Base-by-base conservation (phyloP, 2,113 vertebrate species). In the Pionites leucogaster region DNA sequence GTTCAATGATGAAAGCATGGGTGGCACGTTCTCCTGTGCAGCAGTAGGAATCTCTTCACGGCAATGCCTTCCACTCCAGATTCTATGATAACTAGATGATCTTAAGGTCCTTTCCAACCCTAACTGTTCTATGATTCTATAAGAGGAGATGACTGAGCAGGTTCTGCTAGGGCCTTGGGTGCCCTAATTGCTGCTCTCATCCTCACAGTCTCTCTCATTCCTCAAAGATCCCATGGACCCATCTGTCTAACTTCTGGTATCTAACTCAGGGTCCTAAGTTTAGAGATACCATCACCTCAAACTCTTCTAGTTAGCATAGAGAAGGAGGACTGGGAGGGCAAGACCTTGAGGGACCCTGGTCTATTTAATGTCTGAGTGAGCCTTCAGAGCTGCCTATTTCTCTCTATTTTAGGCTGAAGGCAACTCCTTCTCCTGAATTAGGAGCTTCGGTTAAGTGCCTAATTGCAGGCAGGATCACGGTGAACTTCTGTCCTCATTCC, bases 1-100 rank as follows among this genome's bases (percentile, higher is more conserved):
- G 1, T 55, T 52, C 0, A 2, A 4, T 17, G 13, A 19, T 44
- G 57, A 85, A 15, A n/a, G 20, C 5, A 2, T 1, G 0, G 35
- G 60, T 1, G 2, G 42, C 17, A 84, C 15, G 14, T 33, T 62
- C 8, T 7, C 11, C 16, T 1, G 28, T 59, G 11, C 1, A 1
- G 62, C 6, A 4, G 3, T 8, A 16, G n/a, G 25, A 85, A 53
- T 62, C 35, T 67, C 52, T 82, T 39, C 0, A 0, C 11, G 50
- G 41, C 33, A 13, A 8, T 82, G 41, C 29, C 22, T 67, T 87
- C 52, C 33, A 75, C 18, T 39, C 25, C 52, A 64, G 33, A 33
- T n/a, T 59, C 57, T 59, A 23, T 35, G 33, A 18, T 2, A 44
- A 44, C 18, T 44, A 44, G 44, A 44, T 44, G 44, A 44, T 44